Conservation (phyloP, 2,888 invertebrate species). For the Cryptocheilus praepositus region DNA sequence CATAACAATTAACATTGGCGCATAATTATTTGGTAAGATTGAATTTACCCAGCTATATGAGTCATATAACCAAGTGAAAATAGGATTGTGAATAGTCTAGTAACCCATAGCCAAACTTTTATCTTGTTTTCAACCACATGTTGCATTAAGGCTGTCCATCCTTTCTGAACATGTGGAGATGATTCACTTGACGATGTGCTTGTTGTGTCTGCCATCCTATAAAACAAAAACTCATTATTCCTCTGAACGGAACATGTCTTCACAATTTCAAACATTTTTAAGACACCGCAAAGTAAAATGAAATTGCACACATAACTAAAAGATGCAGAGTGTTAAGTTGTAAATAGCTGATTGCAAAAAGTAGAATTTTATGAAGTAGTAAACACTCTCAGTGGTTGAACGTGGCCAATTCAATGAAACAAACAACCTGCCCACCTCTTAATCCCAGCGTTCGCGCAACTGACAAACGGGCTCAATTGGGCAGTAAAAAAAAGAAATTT, state of each 20-base stretch:
- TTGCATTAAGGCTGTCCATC: constrained; percentile 81
- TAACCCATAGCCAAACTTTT: constrained; percentile 90
- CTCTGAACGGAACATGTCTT: too few species aligned
- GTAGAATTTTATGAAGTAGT: too few species aligned
- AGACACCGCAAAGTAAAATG: too few species aligned
- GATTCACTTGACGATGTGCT: constrained; percentile 50
- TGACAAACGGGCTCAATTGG: too few species aligned
- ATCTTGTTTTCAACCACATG: constrained; percentile 90
- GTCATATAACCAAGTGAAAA: constrained; percentile 90
- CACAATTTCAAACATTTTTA: too few species aligned
- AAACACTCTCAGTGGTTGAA: too few species aligned
- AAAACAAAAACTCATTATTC: background rate
- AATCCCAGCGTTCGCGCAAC: too few species aligned
- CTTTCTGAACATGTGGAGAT: constrained; percentile 72
- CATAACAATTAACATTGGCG: background rate
- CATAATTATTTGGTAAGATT: constrained; percentile 12
- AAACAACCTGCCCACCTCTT: too few species aligned
- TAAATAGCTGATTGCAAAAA: too few species aligned
- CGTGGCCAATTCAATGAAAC: too few species aligned
- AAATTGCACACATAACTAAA: too few species aligned
- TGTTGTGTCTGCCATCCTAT: constrained; percentile 64
- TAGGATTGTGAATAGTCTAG: constrained; percentile 88
- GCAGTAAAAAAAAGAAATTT: background rate
- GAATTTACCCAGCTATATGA: constrained; percentile 90
- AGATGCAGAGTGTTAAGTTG: too few species aligned